These are phyloP conservation scores for Crotalus horridus DNA, from an alignment of 2,113 vertebrate species.

Conservation along the genomic window DNA sequence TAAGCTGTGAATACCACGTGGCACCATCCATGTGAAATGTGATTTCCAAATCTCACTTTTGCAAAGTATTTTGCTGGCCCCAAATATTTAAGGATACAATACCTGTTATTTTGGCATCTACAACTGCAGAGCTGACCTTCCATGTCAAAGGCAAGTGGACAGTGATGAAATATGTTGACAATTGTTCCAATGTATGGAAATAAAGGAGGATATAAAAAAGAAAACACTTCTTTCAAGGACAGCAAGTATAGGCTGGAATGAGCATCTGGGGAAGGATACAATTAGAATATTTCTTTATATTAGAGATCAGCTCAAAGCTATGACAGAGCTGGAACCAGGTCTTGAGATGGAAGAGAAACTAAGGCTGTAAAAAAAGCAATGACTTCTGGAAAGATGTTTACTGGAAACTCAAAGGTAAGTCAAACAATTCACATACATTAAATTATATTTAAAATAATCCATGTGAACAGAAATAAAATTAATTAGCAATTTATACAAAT, in stretches of 20 bases:
- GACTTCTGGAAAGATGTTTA: neutral
- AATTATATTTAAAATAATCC: slow-evolving; percentile 7
- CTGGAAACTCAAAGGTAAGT: neutral
- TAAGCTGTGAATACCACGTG: neutral
- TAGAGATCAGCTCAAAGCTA: neutral
- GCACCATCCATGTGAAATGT: neutral
- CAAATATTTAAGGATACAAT: neutral
- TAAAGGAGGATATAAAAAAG: neutral
- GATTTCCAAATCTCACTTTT: neutral
- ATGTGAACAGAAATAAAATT: neutral
- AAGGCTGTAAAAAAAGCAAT: neutral
- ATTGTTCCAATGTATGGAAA: neutral
- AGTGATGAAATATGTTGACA: neutral
- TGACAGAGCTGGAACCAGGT: neutral
- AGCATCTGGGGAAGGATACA: neutral
- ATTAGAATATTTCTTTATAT: neutral
- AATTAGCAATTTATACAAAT: too few relatives aligned
- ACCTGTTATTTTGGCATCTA: neutral
- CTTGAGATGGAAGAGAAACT: neutral
- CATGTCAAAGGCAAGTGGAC: neutral
- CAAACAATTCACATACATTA: neutral
- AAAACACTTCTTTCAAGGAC: neutral
- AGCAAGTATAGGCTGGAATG: neutral
- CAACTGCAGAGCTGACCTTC: neutral
- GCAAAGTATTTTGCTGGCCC: neutral